Conservation (phyloP, 2,888 invertebrate genomes). For the Carterocephalus palaemon region DNA sequence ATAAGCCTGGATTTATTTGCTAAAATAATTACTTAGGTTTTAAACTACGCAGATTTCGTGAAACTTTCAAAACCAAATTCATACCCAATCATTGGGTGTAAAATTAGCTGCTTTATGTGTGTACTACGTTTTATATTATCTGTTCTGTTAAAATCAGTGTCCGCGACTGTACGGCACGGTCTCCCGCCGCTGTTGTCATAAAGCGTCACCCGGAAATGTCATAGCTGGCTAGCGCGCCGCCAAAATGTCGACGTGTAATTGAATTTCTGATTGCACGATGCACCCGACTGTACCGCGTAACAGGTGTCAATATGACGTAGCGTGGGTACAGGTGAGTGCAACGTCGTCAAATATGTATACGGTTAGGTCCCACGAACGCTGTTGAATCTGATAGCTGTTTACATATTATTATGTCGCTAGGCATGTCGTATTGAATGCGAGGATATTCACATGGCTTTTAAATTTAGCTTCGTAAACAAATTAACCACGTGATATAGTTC, state of each 20-base stretch:
- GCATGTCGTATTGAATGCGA: not conserved
- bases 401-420: constrained; percentile 3
- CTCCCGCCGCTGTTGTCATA: constrained; percentile 38
- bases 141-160: no score
- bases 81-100: no score
- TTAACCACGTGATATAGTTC: no score
- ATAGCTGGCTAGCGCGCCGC: constrained; percentile 36
- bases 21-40: no score
- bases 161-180: constrained; percentile 19
- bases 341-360: constrained; percentile 15
- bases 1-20: no score
- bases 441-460: no score
- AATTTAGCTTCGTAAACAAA: no score
- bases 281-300: constrained; percentile 48
- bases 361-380: constrained; percentile 7
- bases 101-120: no score
- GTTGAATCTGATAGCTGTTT: constrained; percentile 18
- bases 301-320: constrained; percentile 54
- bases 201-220: constrained; percentile 55
- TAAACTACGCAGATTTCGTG: no score
- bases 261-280: constrained; percentile 62
- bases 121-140: no score
- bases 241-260: constrained; percentile 58
- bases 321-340: constrained; percentile 23
- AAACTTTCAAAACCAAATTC: no score